Evolutionary conservation across 92 coral and sea anemone species (phyloP), one percentile per base, ranked within the genome.

Genomic region (Porites evermanni): DNA sequence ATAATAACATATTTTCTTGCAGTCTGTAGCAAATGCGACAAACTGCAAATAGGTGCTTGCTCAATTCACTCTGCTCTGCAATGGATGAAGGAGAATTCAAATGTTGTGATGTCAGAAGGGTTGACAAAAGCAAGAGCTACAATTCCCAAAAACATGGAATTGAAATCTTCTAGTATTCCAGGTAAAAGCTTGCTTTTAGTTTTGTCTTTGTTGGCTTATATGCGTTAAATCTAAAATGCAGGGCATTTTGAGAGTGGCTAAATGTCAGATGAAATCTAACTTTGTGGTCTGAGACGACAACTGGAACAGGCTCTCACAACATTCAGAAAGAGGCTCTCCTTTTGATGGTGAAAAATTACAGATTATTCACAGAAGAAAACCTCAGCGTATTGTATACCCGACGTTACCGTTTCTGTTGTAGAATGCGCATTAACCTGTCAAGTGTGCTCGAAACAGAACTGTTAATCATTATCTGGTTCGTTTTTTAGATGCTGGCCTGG

Each of bases 11-110:
- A 21, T 20, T 18, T 67, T 13, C 7, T 19, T 71, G 12, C 52
- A 91, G 93, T 79, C 72, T 91, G 93, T 68, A 88, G 84, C 71
- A 80, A 91, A 8, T 91, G 93, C 44, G 85, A 87, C 70, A 87
- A 87, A 89, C 80, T 91, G 38, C 81, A 83, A 56, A 65, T 91
- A 17, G 88, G 89, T n/a, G 84, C 70, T 7, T 91, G 93, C 80
- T 56, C 86, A 54, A 50, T 77, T 53, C 93, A 91, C 52, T 65
- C 72, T 26, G 71, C 32, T 44, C 60, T 91, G 65, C 75, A 51
- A 11, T 91, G 91, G 91, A 60, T 87, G 7, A 87, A 47, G 61
- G 82, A 87, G 59, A 63, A 83, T 5, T 6, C 63, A 26, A 52
- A 44, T 19, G 77, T 84, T 24, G 56, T 67, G 6, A 79, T 74